phyloP scores from a whole-genome alignment of 2,113 vertebrate genomes.

The Struthio camelus region DNA sequence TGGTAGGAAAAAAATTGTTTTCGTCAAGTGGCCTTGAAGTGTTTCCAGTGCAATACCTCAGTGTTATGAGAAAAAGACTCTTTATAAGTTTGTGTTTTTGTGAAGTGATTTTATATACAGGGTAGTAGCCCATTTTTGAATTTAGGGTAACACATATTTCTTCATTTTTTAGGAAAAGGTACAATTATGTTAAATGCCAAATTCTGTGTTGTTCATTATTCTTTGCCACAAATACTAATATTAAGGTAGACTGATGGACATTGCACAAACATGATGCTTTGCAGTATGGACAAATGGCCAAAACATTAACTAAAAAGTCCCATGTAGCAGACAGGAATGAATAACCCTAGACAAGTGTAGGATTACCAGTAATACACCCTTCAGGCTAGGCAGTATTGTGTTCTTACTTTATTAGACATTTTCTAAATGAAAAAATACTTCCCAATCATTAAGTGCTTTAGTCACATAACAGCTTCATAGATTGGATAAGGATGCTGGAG shows the following conservation, averaged over 20 bases:
- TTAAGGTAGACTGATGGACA: background rate
- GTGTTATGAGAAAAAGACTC: background rate
- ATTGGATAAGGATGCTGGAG: background rate
- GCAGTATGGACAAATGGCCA: background rate
- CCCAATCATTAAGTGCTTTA: background rate
- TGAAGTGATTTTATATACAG: background rate
- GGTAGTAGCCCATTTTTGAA: background rate
- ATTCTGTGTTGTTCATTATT: background rate
- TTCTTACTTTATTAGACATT: background rate
- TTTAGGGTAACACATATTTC: background rate
- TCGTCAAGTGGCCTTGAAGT: background rate
- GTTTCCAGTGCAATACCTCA: background rate
- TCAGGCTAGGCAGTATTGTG: background rate
- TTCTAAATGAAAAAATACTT: background rate
- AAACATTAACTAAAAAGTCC: background rate
- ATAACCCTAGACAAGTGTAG: background rate
- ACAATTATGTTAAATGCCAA: background rate
- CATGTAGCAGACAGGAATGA: background rate
- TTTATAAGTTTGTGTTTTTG: background rate
- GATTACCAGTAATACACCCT: background rate
- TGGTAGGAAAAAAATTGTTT: background rate
- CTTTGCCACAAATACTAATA: background rate
- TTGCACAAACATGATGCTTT: background rate
- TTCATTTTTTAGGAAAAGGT: background rate
- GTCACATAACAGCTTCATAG: accelerated